Evolutionary conservation across 2,797 vertebrate genomes (phyloP), one percentile per base, ranked within the genome.

Genomic region (Aeoliscus strigatus): DNA sequence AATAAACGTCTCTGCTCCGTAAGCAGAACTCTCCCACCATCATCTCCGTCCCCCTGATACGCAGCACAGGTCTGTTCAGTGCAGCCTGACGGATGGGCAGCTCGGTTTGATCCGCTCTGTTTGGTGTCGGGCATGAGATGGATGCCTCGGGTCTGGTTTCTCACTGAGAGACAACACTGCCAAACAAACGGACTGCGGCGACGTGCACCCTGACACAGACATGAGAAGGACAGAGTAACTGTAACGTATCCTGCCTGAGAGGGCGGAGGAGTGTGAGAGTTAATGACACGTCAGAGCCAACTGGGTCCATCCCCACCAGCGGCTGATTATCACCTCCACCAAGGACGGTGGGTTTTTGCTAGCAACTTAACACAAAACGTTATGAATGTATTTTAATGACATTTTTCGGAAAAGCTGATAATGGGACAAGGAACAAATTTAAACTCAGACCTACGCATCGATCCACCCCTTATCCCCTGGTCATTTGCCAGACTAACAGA

Each of bases 111-210:
- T 77, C 49, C 60, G 69, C 75, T 79, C 82, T 68, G 75, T 74
- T 80, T 75, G 65, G 66, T 60, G 75, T 54, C 54, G 51, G 24
- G 27, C 40, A 60, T 43, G 50, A 80, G 79, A 86, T 80, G 58
- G 68, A 80, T 70, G 75, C 71, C 68, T 60, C 51, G 27, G 78
- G 71, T 78, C 79, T 70, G 63, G 46, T 73, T 82, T 75, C 74
- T 78, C 60, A 40, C 64, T 36, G 69, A 76, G 69, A 77, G 52
- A 41, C 77, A 80, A 76, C 77, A 55, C 74, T 68, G 59, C 78
- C 80, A 83, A 86, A 83, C 76, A 86, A 88, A 83, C 81, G 80
- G 71, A 79, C 79, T 73, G 65, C 58, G 36, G 61, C 66, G 73
- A 81, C 86, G 81, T 80, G 77, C 64, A 73, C 49, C 52, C 42